Base-by-base conservation (phyloP, 2,888 invertebrate genomes). In the Zygogramma bicolorata region DNA sequence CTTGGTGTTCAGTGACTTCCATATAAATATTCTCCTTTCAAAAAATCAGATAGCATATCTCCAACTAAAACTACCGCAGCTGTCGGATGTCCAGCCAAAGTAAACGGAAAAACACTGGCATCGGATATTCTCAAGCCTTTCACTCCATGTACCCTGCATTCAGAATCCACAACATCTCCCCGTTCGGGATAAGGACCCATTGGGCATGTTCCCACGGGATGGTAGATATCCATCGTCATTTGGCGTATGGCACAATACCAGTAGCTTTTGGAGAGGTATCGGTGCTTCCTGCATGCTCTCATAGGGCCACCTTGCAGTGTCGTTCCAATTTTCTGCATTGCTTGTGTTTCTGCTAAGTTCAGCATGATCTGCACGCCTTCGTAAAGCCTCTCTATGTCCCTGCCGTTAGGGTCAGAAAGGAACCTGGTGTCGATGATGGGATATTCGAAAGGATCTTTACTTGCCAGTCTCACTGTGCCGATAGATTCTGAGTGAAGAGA, bases 351-450 rank as follows among this genome's bases (percentile, higher is more conserved):
- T 65, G 88, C 87, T 42, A 90, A 83, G 73, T 77, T 72, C 46
- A 88, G 70, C 0, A 85, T 85, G 58, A 87, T 81, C 70, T 87
- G 85, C 0, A 87, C 85, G 5, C 89, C 91, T 79, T 90, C 90
- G 0, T 90, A 88, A 18, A 91, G 83, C 1, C 86, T 87, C 3
- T 88, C 86, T 1, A 90, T 89, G 82, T 88, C 91, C 65, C 80
- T 79, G n/a, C 76, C 63, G 8, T 74, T 38, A 0, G 90, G 89
- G 34, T 81, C 75, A 0, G 90, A 89, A 61, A 93, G 88, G 79
- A 93, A 93, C 81, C 92, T 92, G 1, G 93, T 90, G 77, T 93
- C 88, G 68, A 94, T 91, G 18, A 90, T 80, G 0, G 93, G 93
- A 61, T 79, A 80, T 10, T 79, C 79, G 53, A 74, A 79, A 8